Conservation (phyloP, 2,113 vertebrate species). For the Menidia beryllina region DNA sequence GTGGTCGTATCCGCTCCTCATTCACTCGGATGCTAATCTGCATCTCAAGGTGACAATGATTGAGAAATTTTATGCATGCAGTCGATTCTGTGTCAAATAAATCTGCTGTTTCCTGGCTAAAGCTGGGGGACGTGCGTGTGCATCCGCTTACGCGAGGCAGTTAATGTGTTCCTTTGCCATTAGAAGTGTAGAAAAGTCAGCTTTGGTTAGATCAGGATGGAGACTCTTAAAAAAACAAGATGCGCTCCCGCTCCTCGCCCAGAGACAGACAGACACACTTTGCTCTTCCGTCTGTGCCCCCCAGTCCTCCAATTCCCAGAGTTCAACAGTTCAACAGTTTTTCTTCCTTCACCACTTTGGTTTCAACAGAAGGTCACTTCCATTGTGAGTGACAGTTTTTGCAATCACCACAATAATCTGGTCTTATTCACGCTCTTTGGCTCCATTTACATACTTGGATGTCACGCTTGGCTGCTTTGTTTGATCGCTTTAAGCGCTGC, state of each 20-base stretch:
- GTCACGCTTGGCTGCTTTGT: conserved; percentile 47
- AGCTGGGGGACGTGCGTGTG: not conserved
- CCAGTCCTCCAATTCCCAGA: conserved; percentile 22
- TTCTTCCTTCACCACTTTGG: not conserved
- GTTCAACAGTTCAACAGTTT: conserved; percentile 47
- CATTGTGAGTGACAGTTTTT: conserved; percentile 52
- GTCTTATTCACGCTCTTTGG: conserved; percentile 6
- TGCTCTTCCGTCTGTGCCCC: not conserved
- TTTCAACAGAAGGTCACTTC: conserved; percentile 56
- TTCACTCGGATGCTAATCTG: conserved; percentile 61
- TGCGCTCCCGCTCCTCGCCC: not conserved
- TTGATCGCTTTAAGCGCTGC: conserved; percentile 42
- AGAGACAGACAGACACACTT: conserved; percentile 3
- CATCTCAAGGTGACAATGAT: conserved; percentile 63
- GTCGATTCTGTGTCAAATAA: conserved; percentile 15
- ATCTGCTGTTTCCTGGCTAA: conserved; percentile 8
- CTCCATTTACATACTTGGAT: conserved; percentile 60
- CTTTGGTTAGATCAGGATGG: not conserved
- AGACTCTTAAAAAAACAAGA: not conserved
- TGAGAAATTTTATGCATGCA: conserved; percentile 30
- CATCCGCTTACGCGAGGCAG: not conserved
- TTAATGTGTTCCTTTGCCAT: not conserved
- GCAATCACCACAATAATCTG: conserved; percentile 52
- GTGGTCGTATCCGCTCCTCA: conserved; percentile 44
- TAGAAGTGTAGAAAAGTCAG: not conserved